Evolutionary conservation across 2,888 invertebrate species (phyloP), one percentile per base, ranked within the genome.

Genomic region (Epistrophella euchroma): DNA sequence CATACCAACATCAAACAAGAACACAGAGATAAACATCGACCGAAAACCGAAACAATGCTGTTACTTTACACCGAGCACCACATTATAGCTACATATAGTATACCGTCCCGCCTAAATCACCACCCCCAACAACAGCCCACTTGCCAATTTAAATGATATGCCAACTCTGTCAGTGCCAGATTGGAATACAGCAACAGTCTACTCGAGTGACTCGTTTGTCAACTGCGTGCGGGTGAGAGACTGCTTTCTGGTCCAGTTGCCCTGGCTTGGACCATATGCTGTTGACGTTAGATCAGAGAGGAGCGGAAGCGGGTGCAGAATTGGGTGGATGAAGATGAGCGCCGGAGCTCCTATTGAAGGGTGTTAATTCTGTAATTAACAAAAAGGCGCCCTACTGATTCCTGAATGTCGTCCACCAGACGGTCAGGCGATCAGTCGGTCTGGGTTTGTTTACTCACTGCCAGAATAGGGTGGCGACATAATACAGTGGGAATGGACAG

Each of bases 121-220:
- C 84, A 75, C 80, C 80, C 84, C 15, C 37, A 52, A 5, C 52
- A 68, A 37, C 66, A 15, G 9, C 50, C 68, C 50, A 80, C 74
- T 84, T 84, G 75, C 74, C 80, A 84, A 84, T 84, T 84, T 84
- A 84, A 84, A 84, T 84, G 84, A 84, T 84, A 84, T 80, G 84
- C 80, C 84, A 80, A 80, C 84, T 84, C 84, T 72, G 84, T 75
- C 80, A 84, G 84, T 75, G 75, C 64, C 84, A 84, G 84, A 80
- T 75, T 84, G 75, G 71, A 80, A 80, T 80, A 84, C 43, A 74
- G 74, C 55, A 45, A 19, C 70, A 79, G 74, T 80, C 79, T 71
- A 70, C 84, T 84, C 84, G 80, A 80, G 58, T 84, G 80, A 84
- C 84, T 84, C 84, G 84, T 84, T 84, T 84, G 84, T 84, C 84